phyloP scores from a whole-genome alignment of 2,113 vertebrate genomes.

The Orycteropus afer region DNA sequence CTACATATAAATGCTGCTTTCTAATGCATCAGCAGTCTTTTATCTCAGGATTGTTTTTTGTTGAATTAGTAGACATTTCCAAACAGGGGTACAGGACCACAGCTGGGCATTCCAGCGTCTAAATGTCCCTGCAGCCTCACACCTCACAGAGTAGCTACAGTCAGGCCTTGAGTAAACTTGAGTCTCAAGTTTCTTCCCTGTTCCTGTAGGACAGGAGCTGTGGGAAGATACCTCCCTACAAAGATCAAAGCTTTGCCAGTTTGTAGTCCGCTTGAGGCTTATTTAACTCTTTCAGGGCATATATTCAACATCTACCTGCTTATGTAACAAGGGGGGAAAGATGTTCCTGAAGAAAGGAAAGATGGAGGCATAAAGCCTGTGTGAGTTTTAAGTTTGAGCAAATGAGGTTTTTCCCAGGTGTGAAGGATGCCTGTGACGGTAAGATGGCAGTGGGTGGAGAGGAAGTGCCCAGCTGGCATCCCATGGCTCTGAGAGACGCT shows the following conservation, averaged over 20 bases:
- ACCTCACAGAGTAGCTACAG: not conserved
- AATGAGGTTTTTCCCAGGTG: constrained; percentile 6
- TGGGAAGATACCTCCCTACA: not conserved
- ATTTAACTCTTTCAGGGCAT: constrained; percentile 44
- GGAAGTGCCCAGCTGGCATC: not conserved
- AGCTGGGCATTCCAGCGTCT: not conserved
- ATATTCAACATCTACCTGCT: constrained; percentile 12
- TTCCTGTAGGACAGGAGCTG: not conserved
- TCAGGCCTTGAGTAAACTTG: not conserved
- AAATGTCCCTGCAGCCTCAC: not conserved
- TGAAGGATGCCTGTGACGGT: not conserved
- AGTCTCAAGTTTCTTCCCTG: constrained; percentile 24
- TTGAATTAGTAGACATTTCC: constrained; percentile 51
- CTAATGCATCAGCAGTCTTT: not conserved
- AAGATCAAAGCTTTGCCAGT: constrained; percentile 51
- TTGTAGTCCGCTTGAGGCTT: constrained; percentile 44
- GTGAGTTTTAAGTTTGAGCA: constrained; percentile 21
- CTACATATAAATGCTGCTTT: not conserved
- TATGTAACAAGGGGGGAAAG: constrained; percentile 5
- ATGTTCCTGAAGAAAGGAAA: constrained; percentile 11
- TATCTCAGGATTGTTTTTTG: constrained; percentile 17
- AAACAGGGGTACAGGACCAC: not conserved
- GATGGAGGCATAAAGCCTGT: constrained; percentile 2
- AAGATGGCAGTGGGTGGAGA: not conserved
- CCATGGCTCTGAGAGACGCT: not conserved